Conservation (phyloP, 2,113 vertebrate species). For the Eublepharis macularius region DNA sequence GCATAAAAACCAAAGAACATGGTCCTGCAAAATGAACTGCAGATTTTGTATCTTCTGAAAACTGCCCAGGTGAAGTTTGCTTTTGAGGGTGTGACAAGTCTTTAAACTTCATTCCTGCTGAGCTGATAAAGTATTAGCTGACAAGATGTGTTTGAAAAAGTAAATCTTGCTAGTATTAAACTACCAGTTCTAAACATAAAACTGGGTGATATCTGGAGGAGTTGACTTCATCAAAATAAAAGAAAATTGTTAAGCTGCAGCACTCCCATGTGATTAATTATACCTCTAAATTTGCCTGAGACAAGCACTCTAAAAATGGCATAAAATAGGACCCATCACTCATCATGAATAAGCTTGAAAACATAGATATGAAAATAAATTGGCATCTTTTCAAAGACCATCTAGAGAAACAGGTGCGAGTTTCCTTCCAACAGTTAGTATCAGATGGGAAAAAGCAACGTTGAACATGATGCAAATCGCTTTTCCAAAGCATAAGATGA, state of each 20-base stretch:
- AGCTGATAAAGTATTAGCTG: conserved; percentile 37
- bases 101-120: conserved; percentile 13
- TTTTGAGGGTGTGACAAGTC: conserved; percentile 30
- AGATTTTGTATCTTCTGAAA: conserved; percentile 16
- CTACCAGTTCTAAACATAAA: neutral
- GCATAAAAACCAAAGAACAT: neutral
- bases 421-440: conserved; percentile 35
- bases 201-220: conserved; percentile 26
- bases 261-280: conserved; percentile 55
- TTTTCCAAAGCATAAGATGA: neutral
- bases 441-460: conserved; percentile 10
- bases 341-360: conserved; percentile 38
- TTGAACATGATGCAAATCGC: conserved; percentile 28
- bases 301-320: conserved; percentile 44
- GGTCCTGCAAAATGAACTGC: neutral
- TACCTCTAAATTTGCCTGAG: conserved; percentile 33
- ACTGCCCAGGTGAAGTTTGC: conserved; percentile 34
- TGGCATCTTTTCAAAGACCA: conserved; percentile 29
- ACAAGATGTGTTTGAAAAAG: conserved; percentile 22
- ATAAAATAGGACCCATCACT: conserved; percentile 38
- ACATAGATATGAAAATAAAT: conserved; percentile 48
- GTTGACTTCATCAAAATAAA: conserved; percentile 31
- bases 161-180: neutral
- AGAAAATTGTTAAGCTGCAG: conserved; percentile 48
- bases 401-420: conserved; percentile 31